Percentiles rank a stretch among this genome's conserved stretches.
Conservation (phyloP, 2,888 invertebrate species). For the Lithophane socia region DNA sequence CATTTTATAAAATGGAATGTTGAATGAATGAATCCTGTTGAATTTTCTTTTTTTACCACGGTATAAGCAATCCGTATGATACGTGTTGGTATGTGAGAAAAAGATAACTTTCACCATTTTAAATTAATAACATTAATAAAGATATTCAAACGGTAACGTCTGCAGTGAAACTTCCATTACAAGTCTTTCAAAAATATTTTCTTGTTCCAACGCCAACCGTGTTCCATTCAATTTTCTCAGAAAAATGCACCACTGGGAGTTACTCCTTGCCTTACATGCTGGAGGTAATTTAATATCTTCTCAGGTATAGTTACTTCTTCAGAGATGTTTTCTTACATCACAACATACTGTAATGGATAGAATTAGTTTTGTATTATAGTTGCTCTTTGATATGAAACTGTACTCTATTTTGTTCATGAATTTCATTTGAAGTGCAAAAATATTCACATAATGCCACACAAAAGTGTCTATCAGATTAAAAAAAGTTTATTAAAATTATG, state of each 20-base stretch:
- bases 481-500: constrained; percentile 3
- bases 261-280: constrained; percentile 47
- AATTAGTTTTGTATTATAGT: constrained; percentile 38
- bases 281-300: constrained; percentile 62
- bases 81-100: background rate
- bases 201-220: constrained; percentile 53
- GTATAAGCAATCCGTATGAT: background rate
- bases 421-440: constrained; percentile 16
- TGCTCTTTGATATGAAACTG: constrained; percentile 1
- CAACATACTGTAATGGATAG: constrained; percentile 17
- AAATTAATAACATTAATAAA: constrained; percentile 5
- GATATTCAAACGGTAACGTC: constrained; percentile 5
- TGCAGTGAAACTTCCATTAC: constrained; percentile 3
- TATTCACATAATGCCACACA: background rate
- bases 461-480: background rate
- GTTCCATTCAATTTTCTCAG: constrained; percentile 66
- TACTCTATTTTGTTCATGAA: background rate
- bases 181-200: constrained; percentile 34
- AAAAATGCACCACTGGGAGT: constrained; percentile 62
- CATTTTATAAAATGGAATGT: too few relatives aligned
- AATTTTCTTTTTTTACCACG: background rate
- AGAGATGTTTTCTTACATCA: constrained; percentile 39
- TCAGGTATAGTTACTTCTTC: constrained; percentile 38
- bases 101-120: background rate
- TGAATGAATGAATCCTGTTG: too few relatives aligned